phyloP scores from a whole-genome alignment of 2,888 invertebrate genomes.

The Rutpela maculata region DNA sequence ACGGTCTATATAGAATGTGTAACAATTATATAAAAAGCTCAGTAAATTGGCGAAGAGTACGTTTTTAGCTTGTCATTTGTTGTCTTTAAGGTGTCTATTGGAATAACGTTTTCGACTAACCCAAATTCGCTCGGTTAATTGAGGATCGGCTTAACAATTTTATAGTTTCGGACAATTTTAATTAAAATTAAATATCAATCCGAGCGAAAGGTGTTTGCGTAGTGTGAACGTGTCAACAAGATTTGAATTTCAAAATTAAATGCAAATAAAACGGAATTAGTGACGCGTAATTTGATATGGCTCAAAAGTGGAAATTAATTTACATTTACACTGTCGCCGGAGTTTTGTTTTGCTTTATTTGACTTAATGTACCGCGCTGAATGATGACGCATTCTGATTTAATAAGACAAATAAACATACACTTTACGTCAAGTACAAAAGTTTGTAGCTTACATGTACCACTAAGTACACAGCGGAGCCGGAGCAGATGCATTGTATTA shows the following conservation, averaged over 20 bases:
- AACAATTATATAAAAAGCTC: too few species aligned
- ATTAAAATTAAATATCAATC: constrained; percentile 38
- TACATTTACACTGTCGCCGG: neutral
- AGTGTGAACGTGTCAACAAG: constrained; percentile 30
- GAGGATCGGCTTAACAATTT: constrained; percentile 8
- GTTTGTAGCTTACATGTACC: constrained; percentile 33
- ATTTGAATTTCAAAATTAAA: constrained; percentile 19
- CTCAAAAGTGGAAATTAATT: constrained; percentile 31
- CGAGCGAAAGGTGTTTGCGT: constrained; percentile 27
- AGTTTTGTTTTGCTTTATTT: constrained; percentile 39
- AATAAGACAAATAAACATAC: constrained; percentile 51
- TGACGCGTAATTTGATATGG: constrained; percentile 31
- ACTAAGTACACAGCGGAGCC: constrained; percentile 35
- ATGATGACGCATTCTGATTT: constrained; percentile 47
- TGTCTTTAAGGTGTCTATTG: too few species aligned
- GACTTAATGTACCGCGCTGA: constrained; percentile 40
- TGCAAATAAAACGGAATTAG: constrained; percentile 33
- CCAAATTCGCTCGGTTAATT: neutral
- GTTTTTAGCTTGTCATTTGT: too few species aligned
- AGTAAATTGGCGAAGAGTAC: too few species aligned
- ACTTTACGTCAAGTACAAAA: constrained; percentile 31
- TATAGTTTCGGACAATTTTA: constrained; percentile 22
- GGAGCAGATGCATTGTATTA: constrained; percentile 50
- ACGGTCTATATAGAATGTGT: too few species aligned
- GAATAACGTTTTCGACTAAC: neutral